These are phyloP conservation scores for Macroteleia sp. DNA, from an alignment of 2,888 invertebrate species.

Conservation along the genomic window DNA sequence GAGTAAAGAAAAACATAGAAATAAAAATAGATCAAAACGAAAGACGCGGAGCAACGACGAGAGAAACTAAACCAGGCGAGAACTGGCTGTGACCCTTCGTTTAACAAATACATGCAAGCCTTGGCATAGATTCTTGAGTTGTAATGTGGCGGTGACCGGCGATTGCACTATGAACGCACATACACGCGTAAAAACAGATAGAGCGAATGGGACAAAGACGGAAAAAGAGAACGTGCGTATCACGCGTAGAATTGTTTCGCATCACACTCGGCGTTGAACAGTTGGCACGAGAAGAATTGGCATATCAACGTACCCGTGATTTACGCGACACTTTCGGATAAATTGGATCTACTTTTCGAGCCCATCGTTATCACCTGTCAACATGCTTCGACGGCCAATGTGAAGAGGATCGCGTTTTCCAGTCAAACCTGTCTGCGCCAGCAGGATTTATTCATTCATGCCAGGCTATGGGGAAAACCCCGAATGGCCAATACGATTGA, in stretches of 20 bases:
- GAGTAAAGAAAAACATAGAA: too few species aligned
- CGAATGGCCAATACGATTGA: conserved; percentile 16
- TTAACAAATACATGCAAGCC: conserved; percentile 39
- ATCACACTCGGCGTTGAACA: conserved; percentile 5
- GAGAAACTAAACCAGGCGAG: conserved; percentile 25
- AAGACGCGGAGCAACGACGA: too few species aligned
- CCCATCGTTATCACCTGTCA: conserved; percentile 33
- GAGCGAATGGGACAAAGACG: background rate
- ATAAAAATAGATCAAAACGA: too few species aligned
- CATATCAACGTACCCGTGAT: conserved; percentile 35
- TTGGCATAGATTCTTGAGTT: conserved; percentile 49
- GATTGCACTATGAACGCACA: conserved; percentile 42
- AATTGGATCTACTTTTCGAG: conserved; percentile 42
- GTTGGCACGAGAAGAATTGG: conserved; percentile 47
- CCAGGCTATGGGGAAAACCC: background rate
- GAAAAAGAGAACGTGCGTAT: conserved; percentile 16
- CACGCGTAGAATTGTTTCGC: conserved; percentile 25
- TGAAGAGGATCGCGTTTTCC: conserved; percentile 30
- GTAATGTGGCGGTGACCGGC: conserved; percentile 20
- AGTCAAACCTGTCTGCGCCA: conserved; percentile 21
- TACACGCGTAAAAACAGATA: background rate
- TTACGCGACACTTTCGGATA: conserved; percentile 35
- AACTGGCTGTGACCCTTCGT: conserved; percentile 21
- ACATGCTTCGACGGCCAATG: conserved; percentile 21
- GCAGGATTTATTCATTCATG: conserved; percentile 32